Percentiles rank a stretch among this genome's conserved stretches.
These are phyloP conservation scores for Chlorodrepanis virens DNA, from an alignment of 2,113 vertebrate genomes.

Conservation along the genomic window DNA sequence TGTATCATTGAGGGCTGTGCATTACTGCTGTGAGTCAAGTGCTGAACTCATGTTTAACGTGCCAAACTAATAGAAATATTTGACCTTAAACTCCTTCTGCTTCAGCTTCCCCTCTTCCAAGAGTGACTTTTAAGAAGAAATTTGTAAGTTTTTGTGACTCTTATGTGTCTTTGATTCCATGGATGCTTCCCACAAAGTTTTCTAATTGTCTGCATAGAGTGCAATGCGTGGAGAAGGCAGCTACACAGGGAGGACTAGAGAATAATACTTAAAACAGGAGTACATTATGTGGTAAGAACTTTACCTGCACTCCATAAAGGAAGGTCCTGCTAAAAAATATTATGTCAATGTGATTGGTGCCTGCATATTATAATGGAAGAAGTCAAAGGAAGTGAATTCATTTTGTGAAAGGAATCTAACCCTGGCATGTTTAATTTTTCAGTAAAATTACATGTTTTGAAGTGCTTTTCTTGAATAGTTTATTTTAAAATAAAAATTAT, in stretches of 20 bases:
- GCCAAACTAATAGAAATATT: neutral
- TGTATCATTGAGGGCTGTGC: neutral
- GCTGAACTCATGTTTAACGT: neutral
- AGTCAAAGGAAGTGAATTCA: neutral
- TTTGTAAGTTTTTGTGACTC: neutral
- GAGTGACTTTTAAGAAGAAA: neutral
- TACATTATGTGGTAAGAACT: neutral
- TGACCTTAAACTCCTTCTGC: neutral
- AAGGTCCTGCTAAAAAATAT: neutral
- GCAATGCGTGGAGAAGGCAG: neutral
- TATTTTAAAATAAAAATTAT: neutral
- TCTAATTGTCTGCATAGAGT: neutral
- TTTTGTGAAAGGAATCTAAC: neutral
- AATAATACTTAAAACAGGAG: neutral
- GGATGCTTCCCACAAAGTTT: neutral
- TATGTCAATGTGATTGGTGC: neutral
- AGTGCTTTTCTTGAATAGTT: neutral
- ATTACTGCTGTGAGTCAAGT: neutral
- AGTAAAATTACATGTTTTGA: neutral
- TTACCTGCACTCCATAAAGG: neutral
- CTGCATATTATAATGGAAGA: neutral
- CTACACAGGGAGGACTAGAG: neutral
- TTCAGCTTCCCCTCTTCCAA: neutral
- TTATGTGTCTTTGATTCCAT: neutral
- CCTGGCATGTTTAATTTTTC: neutral